These are phyloP conservation scores for Petrosia ficiformis DNA, from an alignment of 37 sponge, comb jelly and placozoan genomes.

Conservation along the genomic window DNA sequence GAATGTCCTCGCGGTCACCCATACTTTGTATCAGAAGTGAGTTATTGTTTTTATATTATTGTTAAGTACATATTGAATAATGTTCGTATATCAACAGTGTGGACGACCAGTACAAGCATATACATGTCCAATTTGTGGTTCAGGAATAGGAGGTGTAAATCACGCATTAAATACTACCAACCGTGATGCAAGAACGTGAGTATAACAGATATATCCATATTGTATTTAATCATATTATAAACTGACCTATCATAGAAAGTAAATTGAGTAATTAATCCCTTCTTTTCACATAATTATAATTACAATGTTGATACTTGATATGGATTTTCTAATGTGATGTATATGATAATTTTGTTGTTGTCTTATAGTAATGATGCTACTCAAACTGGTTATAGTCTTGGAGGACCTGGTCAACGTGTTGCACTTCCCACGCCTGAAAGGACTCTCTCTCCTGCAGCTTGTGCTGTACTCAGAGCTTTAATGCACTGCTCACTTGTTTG, in stretches of 20 bases:
- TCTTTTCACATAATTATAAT: too few species aligned
- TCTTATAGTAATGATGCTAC: constrained; percentile 60
- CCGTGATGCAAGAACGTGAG: constrained; percentile 43
- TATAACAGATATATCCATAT: background rate
- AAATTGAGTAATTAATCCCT: too few species aligned
- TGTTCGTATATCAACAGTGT: constrained; percentile 33
- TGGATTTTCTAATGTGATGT: too few species aligned
- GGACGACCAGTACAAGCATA: constrained; percentile 20
- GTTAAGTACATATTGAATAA: background rate
- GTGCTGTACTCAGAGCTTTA: constrained; percentile 44
- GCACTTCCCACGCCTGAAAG: constrained; percentile 38
- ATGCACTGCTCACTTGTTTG: constrained; percentile 60
- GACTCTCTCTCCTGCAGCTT: constrained; percentile 39
- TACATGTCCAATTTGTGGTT: constrained; percentile 43
- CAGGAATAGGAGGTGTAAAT: constrained; percentile 43
- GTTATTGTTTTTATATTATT: background rate
- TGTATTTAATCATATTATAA: background rate
- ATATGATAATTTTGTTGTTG: too few species aligned
- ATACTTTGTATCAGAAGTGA: constrained; percentile 65
- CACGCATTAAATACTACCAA: constrained; percentile 26
- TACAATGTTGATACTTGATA: too few species aligned
- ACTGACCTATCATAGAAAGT: too few species aligned
- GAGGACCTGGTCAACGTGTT: constrained; percentile 28
- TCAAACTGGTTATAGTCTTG: constrained; percentile 54
- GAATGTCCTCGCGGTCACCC: constrained; percentile 78